phyloP scores from a whole-genome alignment of 2,113 vertebrate genomes.

The Clarias macrocephalus region DNA sequence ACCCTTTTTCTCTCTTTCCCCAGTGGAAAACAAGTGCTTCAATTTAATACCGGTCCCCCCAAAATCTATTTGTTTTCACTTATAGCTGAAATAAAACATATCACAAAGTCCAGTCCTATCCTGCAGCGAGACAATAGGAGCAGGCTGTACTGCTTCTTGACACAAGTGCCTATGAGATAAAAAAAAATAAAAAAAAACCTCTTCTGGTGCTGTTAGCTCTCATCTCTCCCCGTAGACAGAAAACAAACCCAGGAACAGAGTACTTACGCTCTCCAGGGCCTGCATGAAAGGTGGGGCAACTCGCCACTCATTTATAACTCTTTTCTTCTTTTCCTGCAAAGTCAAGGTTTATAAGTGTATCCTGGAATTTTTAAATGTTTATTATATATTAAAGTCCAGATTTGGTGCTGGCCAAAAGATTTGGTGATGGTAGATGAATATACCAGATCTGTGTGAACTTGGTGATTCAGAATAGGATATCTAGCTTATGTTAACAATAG shows the following conservation, averaged over 20 bases:
- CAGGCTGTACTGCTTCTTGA: slow-evolving; percentile 10
- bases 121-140: background rate
- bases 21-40: background rate
- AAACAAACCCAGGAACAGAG: slow-evolving; percentile 44
- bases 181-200: slow-evolving; percentile 11
- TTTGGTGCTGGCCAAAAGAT: background rate
- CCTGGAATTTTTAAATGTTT: slow-evolving; percentile 39
- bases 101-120: background rate
- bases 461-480: background rate
- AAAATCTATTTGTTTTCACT: slow-evolving; percentile 28
- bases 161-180: slow-evolving; percentile 2
- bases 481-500: background rate
- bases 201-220: slow-evolving; percentile 35
- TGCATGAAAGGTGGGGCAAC: slow-evolving; percentile 25
- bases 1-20: background rate
- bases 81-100: slow-evolving; percentile 7
- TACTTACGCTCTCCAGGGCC: slow-evolving; percentile 25
- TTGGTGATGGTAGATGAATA: background rate
- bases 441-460: background rate
- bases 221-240: slow-evolving; percentile 28
- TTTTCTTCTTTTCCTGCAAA: background rate
- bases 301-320: slow-evolving; percentile 37
- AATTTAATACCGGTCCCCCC: background rate
- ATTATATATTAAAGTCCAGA: slow-evolving; percentile 38
- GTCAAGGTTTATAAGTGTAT: slow-evolving; percentile 26